Conservation (phyloP, 2,888 invertebrate species). For the Scrobipalpa costella region DNA sequence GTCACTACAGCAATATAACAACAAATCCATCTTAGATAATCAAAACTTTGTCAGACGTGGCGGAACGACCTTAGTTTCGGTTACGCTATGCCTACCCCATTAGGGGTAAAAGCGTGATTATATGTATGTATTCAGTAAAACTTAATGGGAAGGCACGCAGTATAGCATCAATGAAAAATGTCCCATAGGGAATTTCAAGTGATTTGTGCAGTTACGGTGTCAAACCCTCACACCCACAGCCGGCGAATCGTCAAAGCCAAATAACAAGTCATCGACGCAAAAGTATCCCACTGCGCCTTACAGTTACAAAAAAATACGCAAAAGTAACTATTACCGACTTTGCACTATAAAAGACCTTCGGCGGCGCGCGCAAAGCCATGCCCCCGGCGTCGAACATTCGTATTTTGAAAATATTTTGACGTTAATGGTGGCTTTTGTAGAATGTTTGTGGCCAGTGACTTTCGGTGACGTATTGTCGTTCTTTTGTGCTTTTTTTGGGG, state of each 20-base stretch:
- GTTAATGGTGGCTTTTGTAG: conserved; percentile 70
- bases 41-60: no score
- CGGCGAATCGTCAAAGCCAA: conserved; percentile 15
- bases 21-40: no score
- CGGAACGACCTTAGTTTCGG: no score
- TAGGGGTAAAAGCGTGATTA: no score
- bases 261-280: conserved; percentile 24
- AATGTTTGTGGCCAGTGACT: conserved; percentile 50
- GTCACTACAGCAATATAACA: no score
- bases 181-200: conserved; percentile 2
- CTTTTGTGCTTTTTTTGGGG: conserved; percentile 35
- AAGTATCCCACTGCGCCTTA: conserved; percentile 25
- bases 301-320: conserved; percentile 28
- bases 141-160: neutral
- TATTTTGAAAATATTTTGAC: conserved; percentile 80
- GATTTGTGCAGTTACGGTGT: neutral
- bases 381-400: conserved; percentile 64
- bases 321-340: conserved; percentile 27
- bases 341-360: conserved; percentile 34
- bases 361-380: conserved; percentile 62
- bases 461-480: conserved; percentile 55
- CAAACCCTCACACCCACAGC: conserved; percentile 1
- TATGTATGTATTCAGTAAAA: neutral
- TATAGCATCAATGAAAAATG: neutral
- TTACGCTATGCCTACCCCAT: no score